A percentile compares a stretch with the other conserved stretches of the same genome.
phyloP scores from a whole-genome alignment of 1,140 invertebrate species.

The Pogonognathellus flavescens region DNA sequence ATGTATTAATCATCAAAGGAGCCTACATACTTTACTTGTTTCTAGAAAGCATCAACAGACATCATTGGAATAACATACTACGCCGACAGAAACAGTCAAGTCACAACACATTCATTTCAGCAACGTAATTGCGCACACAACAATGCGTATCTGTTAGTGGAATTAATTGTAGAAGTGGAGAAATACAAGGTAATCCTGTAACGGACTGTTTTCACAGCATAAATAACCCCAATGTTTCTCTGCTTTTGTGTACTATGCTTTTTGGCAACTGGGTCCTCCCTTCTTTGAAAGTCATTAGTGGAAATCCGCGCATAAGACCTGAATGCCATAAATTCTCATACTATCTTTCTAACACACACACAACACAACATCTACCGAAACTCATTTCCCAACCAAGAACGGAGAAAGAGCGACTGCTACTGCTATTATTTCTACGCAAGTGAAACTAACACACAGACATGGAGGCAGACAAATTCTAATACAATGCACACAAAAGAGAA shows the following conservation, averaged over 20 bases:
- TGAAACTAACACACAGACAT: not conserved
- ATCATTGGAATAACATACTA: too few relatives aligned
- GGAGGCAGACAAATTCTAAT: not conserved
- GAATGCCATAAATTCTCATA: not conserved
- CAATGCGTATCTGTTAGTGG: too few relatives aligned
- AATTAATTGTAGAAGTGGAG: too few relatives aligned
- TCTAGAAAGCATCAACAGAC: too few relatives aligned
- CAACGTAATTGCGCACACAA: too few relatives aligned
- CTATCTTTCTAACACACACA: slow-evolving; percentile 9
- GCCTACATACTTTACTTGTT: too few relatives aligned
- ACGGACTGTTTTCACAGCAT: too few relatives aligned
- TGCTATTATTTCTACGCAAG: not conserved
- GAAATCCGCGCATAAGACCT: slow-evolving; percentile 7
- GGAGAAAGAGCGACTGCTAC: not conserved
- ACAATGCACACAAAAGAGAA: not conserved
- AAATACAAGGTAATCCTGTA: too few relatives aligned
- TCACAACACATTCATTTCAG: too few relatives aligned
- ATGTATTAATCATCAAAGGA: too few relatives aligned
- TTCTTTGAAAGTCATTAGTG: not conserved
- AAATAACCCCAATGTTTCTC: too few relatives aligned
- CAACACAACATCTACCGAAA: not conserved
- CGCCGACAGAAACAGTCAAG: too few relatives aligned
- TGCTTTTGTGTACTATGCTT: not conserved
- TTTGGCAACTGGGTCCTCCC: not conserved
- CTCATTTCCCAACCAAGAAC: not conserved